Percentiles rank a stretch among this genome's conserved stretches.
These are phyloP conservation scores for Poliocrania exsul DNA, from an alignment of 2,797 vertebrate species.

Conservation along the genomic window DNA sequence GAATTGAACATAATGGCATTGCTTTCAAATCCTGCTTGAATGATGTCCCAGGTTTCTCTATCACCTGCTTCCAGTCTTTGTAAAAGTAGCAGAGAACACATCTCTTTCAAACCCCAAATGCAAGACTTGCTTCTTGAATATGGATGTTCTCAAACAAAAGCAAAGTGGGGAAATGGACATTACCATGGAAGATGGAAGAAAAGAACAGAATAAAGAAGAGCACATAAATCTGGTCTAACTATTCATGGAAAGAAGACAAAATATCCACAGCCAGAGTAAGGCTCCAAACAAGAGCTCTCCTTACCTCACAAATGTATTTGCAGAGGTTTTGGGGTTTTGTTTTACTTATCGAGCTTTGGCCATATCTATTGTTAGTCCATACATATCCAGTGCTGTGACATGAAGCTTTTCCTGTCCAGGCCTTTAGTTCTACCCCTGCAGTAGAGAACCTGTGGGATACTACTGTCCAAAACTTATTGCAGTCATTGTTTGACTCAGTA, in stretches of 20 bases:
- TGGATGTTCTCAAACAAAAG: neutral
- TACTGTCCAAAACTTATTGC: neutral
- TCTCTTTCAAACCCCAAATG: neutral
- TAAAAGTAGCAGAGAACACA: neutral
- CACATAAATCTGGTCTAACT: neutral
- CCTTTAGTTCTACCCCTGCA: neutral
- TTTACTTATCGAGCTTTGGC: accelerated
- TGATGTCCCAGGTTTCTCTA: neutral
- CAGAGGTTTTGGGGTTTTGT: neutral
- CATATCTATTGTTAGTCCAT: neutral
- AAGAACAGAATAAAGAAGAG: neutral
- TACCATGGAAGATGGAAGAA: neutral
- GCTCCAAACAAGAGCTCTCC: neutral
- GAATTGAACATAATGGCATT: neutral
- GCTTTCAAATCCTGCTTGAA: neutral
- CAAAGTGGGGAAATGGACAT: conserved; percentile 6
- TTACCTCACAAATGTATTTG: neutral
- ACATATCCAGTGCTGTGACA: neutral
- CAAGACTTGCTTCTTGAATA: conserved; percentile 2
- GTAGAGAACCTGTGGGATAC: neutral
- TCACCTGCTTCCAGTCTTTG: neutral
- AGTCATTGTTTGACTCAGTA: neutral
- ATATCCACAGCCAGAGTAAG: neutral
- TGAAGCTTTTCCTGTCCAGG: neutral
- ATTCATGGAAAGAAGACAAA: neutral